These are phyloP conservation scores for Mormoops blainvillei DNA, from an alignment of 2,113 vertebrate species.

Conservation along the genomic window DNA sequence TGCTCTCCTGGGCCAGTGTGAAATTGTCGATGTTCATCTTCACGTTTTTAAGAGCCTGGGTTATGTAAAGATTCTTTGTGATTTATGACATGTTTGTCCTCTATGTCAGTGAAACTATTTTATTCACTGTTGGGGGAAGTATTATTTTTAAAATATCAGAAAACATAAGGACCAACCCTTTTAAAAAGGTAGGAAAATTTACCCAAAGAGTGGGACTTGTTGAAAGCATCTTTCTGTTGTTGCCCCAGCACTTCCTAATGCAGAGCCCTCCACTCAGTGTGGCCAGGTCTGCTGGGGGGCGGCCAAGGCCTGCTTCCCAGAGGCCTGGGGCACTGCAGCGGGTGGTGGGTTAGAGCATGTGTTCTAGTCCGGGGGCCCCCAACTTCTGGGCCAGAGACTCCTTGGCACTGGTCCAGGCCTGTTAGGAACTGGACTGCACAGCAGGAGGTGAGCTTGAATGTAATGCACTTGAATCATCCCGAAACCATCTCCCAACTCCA, in stretches of 20 bases:
- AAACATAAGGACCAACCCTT: background rate
- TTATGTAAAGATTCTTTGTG: background rate
- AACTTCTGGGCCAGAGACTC: no score
- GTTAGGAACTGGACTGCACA: no score
- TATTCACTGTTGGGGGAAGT: background rate
- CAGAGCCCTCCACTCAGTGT: no score
- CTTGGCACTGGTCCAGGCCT: no score
- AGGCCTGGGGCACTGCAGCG: rapidly evolving
- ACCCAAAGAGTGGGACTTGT: background rate
- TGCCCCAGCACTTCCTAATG: no score
- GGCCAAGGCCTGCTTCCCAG: background rate
- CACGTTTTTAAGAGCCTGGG: background rate
- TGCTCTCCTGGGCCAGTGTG: background rate
- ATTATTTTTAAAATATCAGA: constrained; percentile 34
- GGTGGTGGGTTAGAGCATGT: background rate
- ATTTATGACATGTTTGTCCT: background rate
- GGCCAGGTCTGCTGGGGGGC: background rate
- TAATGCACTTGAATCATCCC: no score
- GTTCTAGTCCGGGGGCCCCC: background rate
- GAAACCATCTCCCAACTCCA: no score
- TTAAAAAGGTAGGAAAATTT: background rate
- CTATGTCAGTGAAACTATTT: background rate
- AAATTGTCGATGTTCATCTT: background rate
- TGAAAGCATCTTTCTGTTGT: background rate
- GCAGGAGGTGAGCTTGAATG: no score